Conservation (phyloP, 1,140 invertebrate species). For the Drosophila virilis region DNA sequence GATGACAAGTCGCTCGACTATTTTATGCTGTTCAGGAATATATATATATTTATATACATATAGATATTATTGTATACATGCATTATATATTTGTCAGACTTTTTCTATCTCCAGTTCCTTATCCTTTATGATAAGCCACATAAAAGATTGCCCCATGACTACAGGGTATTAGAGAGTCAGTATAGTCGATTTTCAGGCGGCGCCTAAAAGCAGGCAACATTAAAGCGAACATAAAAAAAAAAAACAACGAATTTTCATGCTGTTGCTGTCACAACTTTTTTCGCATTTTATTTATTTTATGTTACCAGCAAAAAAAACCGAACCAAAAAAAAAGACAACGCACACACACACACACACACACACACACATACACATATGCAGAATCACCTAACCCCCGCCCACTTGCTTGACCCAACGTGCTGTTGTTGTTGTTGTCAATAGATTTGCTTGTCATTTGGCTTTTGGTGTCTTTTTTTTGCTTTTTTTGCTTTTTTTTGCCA, state of each 20-base stretch:
- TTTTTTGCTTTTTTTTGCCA: slow-evolving; percentile 16
- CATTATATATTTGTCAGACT: too few species aligned
- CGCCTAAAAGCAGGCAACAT: slow-evolving; percentile 31
- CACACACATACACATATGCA: too few species aligned
- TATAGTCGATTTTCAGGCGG: slow-evolving; percentile 12
- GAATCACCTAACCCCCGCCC: background rate
- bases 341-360: background rate
- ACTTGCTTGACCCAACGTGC: background rate
- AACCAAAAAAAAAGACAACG: background rate
- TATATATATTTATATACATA: too few species aligned
- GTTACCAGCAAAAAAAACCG: slow-evolving; percentile 53
- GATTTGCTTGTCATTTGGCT: slow-evolving; percentile 49
- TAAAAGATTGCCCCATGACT: slow-evolving; percentile 6
- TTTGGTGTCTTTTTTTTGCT: slow-evolving; percentile 29
- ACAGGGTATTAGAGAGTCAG: slow-evolving; percentile 22
- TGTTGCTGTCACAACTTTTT: slow-evolving; percentile 46
- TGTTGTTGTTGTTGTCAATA: slow-evolving; percentile 40
- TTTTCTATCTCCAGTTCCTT: too few species aligned
- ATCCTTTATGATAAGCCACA: too few species aligned
- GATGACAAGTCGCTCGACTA: too few species aligned
- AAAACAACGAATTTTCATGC: slow-evolving; percentile 25
- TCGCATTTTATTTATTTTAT: slow-evolving; percentile 61
- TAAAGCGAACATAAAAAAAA: slow-evolving; percentile 18
- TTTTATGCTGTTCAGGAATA: too few species aligned
- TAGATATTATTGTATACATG: too few species aligned